Conservation (phyloP, 2,113 vertebrate genomes). For the Chauna torquata region DNA sequence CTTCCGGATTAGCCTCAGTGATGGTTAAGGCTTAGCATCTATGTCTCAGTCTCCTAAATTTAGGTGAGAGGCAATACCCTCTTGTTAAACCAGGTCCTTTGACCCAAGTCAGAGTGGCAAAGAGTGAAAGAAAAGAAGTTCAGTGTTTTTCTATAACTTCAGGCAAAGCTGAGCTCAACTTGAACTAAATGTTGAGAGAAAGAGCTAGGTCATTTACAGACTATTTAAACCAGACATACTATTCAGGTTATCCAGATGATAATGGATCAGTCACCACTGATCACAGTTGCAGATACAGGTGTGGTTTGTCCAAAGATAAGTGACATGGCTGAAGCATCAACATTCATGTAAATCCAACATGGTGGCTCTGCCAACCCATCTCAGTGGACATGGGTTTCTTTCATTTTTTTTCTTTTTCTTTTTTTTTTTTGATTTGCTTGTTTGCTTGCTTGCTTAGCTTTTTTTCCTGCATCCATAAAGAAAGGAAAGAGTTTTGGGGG, state of each 20-base stretch:
- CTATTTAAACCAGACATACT: background rate
- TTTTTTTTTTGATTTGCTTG: too few species aligned
- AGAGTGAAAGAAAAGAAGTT: background rate
- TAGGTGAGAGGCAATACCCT: background rate
- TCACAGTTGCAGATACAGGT: background rate
- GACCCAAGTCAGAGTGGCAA: background rate
- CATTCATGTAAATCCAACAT: background rate
- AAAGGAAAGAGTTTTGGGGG: background rate
- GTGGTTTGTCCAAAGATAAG: background rate
- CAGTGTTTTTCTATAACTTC: background rate
- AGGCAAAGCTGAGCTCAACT: background rate
- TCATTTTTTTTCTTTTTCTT: background rate
- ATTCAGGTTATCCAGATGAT: background rate
- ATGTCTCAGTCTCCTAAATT: background rate
- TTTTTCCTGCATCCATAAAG: background rate
- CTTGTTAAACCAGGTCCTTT: background rate
- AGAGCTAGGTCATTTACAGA: background rate
- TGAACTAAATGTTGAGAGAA: background rate
- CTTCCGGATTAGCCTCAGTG: fast-evolving
- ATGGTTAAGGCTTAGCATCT: background rate
- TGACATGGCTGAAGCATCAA: background rate
- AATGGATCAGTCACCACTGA: background rate
- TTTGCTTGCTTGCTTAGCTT: background rate
- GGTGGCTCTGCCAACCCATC: background rate
- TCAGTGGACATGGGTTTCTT: background rate